phyloP scores from a whole-genome alignment of 2,797 vertebrate genomes.

The Zenarchopterus dispar region DNA sequence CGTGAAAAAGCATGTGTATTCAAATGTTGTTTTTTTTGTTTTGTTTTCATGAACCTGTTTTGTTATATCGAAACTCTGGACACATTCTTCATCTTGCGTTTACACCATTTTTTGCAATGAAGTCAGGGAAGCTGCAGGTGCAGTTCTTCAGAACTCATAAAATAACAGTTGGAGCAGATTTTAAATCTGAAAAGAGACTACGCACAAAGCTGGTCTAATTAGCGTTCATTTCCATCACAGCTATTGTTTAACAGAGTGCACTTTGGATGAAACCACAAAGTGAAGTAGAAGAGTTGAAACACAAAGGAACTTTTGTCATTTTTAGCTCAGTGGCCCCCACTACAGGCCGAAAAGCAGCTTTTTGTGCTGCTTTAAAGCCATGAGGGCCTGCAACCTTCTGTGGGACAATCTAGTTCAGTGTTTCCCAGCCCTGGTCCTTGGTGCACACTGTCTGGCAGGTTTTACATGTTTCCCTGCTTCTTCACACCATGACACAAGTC shows the following conservation, averaged over 20 bases:
- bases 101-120: constrained; percentile 31
- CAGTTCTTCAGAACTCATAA: constrained; percentile 12
- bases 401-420: too few species aligned
- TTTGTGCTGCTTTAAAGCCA: too few species aligned
- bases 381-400: too few species aligned
- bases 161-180: not conserved
- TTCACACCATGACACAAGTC: too few species aligned
- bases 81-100: constrained; percentile 25
- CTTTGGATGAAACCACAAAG: not conserved
- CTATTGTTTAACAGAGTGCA: not conserved
- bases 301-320: too few species aligned
- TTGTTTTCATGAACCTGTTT: not conserved
- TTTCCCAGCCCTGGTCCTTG: too few species aligned
- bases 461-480: too few species aligned
- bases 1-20: not conserved
- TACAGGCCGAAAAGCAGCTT: too few species aligned
- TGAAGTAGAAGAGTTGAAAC: too few species aligned
- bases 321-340: too few species aligned
- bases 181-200: not conserved
- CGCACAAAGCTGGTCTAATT: not conserved
- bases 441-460: too few species aligned
- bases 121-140: constrained; percentile 33
- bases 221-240: not conserved
- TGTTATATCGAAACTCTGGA: constrained; percentile 1
- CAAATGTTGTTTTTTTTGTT: too few species aligned